phyloP scores from a whole-genome alignment of 2,797 vertebrate species.

The Carapus acus region DNA sequence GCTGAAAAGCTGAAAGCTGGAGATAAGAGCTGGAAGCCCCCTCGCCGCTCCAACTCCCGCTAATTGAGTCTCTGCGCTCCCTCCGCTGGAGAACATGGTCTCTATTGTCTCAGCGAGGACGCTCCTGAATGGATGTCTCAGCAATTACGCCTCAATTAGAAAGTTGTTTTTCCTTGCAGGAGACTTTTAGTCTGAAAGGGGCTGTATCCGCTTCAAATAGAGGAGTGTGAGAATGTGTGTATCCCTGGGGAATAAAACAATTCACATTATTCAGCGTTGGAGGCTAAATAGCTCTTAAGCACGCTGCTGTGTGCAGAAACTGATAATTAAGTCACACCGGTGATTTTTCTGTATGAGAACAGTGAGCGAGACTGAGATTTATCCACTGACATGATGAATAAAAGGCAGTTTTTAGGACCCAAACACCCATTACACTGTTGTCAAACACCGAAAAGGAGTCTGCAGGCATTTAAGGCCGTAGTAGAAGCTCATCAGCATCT shows the following conservation, averaged over 20 bases:
- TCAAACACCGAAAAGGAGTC: constrained; percentile 29
- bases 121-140: constrained; percentile 11
- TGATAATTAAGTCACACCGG: constrained; percentile 30
- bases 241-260: constrained; percentile 8
- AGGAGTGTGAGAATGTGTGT: constrained; percentile 2
- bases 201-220: constrained; percentile 25
- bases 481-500: constrained; percentile 45
- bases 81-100: constrained; percentile 25
- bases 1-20: constrained; percentile 48
- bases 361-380: constrained; percentile 24
- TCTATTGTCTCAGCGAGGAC: constrained; percentile 30
- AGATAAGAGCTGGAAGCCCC: constrained; percentile 33
- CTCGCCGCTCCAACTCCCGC: constrained; percentile 27
- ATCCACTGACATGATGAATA: constrained; percentile 24
- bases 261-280: constrained; percentile 6
- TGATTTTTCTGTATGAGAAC: constrained; percentile 26
- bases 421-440: constrained; percentile 28
- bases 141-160: constrained; percentile 15
- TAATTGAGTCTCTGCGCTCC: constrained; percentile 31
- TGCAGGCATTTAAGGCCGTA: constrained; percentile 20
- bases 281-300: constrained; percentile 7
- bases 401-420: constrained; percentile 34
- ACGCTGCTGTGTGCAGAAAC: constrained; percentile 8
- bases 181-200: constrained; percentile 26
- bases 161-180: constrained; percentile 26